phyloP scores from a whole-genome alignment of 2,888 invertebrate species.

The Watsonalla binaria region DNA sequence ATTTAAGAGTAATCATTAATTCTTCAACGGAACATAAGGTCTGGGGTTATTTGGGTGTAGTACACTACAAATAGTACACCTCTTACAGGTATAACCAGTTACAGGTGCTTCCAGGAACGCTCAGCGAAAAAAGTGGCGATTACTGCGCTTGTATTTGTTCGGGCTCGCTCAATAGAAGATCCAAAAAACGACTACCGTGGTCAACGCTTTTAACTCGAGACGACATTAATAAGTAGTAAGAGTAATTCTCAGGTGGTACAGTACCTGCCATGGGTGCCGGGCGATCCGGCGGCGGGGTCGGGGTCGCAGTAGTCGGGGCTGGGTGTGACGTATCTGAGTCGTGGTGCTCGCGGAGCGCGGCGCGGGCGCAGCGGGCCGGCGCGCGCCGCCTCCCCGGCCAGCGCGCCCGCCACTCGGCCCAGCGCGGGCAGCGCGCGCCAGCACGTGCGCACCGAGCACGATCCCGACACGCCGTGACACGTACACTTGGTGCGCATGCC shows the following conservation, averaged over 20 bases:
- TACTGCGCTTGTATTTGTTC: too few relatives aligned
- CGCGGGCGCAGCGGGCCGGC: conserved; percentile 59
- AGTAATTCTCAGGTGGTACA: not conserved
- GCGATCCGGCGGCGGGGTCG: conserved; percentile 84
- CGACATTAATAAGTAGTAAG: not conserved
- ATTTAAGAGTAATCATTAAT: too few relatives aligned
- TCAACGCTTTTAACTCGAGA: too few relatives aligned
- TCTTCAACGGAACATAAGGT: too few relatives aligned
- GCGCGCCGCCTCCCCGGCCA: conserved; percentile 59
- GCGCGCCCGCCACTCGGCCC: conserved; percentile 80
- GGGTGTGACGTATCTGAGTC: conserved; percentile 86
- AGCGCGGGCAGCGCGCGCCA: conserved; percentile 85
- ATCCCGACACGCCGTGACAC: conserved; percentile 91
- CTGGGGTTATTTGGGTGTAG: too few relatives aligned
- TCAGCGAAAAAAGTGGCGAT: too few relatives aligned
- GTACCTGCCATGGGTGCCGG: conserved; percentile 88
- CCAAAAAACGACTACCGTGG: too few relatives aligned
- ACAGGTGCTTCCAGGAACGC: too few relatives aligned
- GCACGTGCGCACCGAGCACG: conserved; percentile 89
- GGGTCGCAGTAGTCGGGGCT: conserved; percentile 91
- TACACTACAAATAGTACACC: too few relatives aligned
- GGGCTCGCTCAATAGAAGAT: too few relatives aligned
- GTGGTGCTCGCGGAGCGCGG: conserved; percentile 68
- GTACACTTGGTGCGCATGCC: conserved; percentile 83
- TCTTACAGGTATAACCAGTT: too few relatives aligned